phyloP scores from a whole-genome alignment of 2,888 invertebrate genomes.

The Barypeithes pellucidus region DNA sequence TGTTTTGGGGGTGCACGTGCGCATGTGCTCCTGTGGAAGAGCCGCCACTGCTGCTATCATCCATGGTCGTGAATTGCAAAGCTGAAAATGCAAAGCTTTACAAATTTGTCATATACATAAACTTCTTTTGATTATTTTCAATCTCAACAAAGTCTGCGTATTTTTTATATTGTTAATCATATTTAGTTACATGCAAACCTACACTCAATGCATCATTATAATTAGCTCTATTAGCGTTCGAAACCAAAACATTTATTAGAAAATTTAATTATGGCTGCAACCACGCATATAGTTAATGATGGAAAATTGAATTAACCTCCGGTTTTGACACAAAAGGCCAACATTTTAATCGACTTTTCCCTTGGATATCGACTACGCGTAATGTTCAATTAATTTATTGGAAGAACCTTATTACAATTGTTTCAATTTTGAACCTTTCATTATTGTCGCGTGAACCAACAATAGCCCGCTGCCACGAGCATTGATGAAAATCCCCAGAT shows the following conservation, averaged over 20 bases:
- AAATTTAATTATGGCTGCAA: constrained; percentile 40
- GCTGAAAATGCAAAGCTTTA: no score
- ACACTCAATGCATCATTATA: constrained; percentile 15
- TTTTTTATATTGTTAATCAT: no score
- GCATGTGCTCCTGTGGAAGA: no score
- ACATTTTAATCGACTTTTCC: constrained; percentile 50
- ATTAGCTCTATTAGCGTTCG: constrained; percentile 20
- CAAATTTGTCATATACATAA: no score
- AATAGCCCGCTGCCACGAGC: constrained; percentile 31
- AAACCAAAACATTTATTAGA: constrained; percentile 39
- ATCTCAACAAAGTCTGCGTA: no score
- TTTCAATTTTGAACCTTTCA: constrained; percentile 44
- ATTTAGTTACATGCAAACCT: background rate
- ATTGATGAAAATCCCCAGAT: constrained; percentile 39
- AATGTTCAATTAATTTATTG: constrained; percentile 52
- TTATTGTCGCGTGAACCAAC: constrained; percentile 31
- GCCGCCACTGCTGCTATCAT: no score
- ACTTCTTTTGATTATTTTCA: no score
- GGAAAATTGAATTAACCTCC: constrained; percentile 50
- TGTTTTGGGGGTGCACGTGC: no score
- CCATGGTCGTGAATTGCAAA: no score
- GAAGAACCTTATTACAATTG: constrained; percentile 51
- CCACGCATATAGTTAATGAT: constrained; percentile 41
- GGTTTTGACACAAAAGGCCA: constrained; percentile 44
- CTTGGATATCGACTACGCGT: constrained; percentile 46